Conservation (phyloP, 2,888 invertebrate species). For the Metopia argyrocephala region DNA sequence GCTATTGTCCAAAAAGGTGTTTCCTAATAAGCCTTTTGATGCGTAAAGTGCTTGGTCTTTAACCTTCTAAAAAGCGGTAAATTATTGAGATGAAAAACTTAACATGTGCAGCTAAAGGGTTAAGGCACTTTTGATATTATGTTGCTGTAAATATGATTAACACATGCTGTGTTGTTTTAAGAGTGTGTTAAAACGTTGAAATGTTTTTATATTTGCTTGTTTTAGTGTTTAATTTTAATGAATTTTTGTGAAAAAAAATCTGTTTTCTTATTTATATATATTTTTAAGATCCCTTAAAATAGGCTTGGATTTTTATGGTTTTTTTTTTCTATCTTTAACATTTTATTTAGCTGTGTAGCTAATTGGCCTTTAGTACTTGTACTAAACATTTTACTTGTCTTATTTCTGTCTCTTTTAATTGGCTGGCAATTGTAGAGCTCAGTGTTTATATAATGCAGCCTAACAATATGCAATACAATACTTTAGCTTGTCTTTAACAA, state of each 20-base stretch:
- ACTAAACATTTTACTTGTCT: conserved; percentile 61
- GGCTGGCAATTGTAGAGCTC: conserved; percentile 54
- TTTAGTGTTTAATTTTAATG: conserved; percentile 77
- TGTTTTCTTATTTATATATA: no score
- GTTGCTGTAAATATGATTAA: conserved; percentile 53
- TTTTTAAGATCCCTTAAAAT: conserved; percentile 47
- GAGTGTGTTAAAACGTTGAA: neutral
- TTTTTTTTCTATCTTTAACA: conserved; percentile 8
- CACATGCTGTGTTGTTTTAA: conserved; percentile 24
- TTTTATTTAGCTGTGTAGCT: conserved; percentile 34
- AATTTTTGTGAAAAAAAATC: conserved; percentile 66
- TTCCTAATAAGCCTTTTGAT: conserved; percentile 66
- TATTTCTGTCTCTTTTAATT: conserved; percentile 64
- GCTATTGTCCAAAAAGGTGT: conserved; percentile 68
- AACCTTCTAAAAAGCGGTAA: neutral
- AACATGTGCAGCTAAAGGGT: conserved; percentile 44
- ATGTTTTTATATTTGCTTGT: conserved; percentile 71
- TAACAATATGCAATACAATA: conserved; percentile 53
- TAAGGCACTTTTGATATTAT: conserved; percentile 22
- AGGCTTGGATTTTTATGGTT: conserved; percentile 27
- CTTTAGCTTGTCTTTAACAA: conserved; percentile 59
- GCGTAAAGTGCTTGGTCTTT: conserved; percentile 68
- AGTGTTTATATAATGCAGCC: conserved; percentile 54
- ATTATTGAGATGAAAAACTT: neutral
- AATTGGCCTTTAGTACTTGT: conserved; percentile 61